Evolutionary conservation across 2,113 vertebrate genomes (phyloP).

Genomic region (Coturnix japonica): DNA sequence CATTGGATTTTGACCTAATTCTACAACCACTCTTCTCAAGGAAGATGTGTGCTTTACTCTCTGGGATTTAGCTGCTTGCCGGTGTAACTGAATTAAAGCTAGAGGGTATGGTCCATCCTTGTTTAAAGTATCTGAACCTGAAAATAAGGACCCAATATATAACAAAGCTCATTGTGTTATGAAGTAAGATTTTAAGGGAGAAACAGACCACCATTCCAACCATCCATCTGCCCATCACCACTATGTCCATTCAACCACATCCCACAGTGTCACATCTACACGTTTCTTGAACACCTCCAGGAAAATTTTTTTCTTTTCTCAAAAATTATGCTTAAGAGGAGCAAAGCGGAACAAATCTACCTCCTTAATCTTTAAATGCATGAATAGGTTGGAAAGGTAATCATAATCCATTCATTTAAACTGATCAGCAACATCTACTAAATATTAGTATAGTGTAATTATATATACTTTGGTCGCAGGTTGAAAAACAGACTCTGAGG

Average conservation of each 20-base stretch:
- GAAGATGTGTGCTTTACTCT: not conserved
- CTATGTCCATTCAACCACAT: too few species aligned
- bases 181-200: not conserved
- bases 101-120: not conserved
- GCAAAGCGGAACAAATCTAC: not conserved
- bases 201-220: not conserved
- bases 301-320: not conserved
- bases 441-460: not conserved
- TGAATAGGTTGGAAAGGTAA: not conserved
- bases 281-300: too few species aligned
- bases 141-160: not conserved
- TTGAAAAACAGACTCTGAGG: not conserved
- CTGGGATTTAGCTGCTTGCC: not conserved
- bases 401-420: not conserved
- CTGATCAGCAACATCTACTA: not conserved
- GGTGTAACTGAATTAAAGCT: not conserved
- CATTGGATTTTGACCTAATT: not conserved
- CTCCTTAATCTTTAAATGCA: not conserved
- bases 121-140: not conserved
- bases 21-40: not conserved
- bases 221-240: too few species aligned
- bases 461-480: not conserved
- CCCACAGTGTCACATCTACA: too few species aligned
- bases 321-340: not conserved
- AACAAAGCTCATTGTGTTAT: not conserved